phyloP scores from a whole-genome alignment of 2,888 invertebrate species.

The Thera obeliscata region DNA sequence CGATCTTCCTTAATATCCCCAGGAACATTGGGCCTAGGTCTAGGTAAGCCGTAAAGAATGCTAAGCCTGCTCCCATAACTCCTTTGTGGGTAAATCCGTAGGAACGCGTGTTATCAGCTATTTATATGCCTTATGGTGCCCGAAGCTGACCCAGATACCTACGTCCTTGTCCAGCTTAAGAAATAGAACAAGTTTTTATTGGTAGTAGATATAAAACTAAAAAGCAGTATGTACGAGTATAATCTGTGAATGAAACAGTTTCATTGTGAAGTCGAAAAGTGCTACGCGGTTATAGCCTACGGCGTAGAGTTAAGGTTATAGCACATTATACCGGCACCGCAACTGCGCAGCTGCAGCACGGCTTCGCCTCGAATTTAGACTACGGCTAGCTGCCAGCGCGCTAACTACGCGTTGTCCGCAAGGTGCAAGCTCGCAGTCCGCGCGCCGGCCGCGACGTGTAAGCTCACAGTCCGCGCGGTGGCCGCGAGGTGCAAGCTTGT shows the following conservation, averaged over 20 bases:
- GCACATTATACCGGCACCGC: no score
- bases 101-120: conserved; percentile 25
- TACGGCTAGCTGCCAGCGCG: no score
- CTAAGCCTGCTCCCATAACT: conserved; percentile 17
- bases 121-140: conserved; percentile 38
- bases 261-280: not conserved
- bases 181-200: not conserved
- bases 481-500: no score
- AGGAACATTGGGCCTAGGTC: conserved; percentile 1
- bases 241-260: not conserved
- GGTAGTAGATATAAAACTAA: not conserved
- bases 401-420: no score
- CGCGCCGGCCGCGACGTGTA: no score
- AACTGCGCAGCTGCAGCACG: no score
- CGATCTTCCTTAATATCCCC: conserved; percentile 9
- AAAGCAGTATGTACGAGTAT: not conserved
- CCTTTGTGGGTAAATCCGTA: conserved; percentile 24
- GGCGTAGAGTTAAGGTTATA: not conserved
- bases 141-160: conserved; percentile 35
- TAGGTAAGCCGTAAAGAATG: conserved; percentile 25
- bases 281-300: not conserved
- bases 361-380: no score
- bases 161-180: conserved; percentile 22
- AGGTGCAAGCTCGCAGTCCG: no score
- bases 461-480: no score